A percentile compares a stretch with the other conserved stretches of the same genome.
phyloP scores from a whole-genome alignment of 2,888 invertebrate species.

The Sarcophaga carnaria region DNA sequence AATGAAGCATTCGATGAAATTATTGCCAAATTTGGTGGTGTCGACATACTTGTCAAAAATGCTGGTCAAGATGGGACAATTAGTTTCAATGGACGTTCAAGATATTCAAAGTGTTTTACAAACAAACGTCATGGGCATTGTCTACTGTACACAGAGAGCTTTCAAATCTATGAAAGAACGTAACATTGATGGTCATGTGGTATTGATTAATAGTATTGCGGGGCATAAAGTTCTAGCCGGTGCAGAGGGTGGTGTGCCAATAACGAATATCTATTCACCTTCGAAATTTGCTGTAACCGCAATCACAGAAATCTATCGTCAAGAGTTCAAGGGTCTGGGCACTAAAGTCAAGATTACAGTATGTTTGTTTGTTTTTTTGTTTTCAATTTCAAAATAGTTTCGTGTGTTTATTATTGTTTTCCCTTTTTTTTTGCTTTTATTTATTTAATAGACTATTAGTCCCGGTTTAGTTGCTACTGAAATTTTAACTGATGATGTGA shows the following conservation, averaged over 20 bases:
- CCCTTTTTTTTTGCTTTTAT: constrained; percentile 48
- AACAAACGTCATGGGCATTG: constrained; percentile 82
- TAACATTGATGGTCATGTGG: constrained; percentile 82
- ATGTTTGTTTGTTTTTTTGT: constrained; percentile 68
- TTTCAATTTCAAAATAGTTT: neutral
- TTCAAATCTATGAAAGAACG: constrained; percentile 82
- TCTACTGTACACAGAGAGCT: constrained; percentile 82
- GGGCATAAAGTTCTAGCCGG: constrained; percentile 76
- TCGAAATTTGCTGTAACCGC: constrained; percentile 80
- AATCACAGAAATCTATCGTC: constrained; percentile 78
- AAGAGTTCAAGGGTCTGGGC: constrained; percentile 77
- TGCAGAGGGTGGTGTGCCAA: constrained; percentile 55
- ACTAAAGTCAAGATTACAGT: constrained; percentile 81
- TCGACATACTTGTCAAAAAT: constrained; percentile 85
- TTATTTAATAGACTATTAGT: constrained; percentile 68
- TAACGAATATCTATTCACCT: constrained; percentile 77
- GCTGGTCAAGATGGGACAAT: constrained; percentile 81
- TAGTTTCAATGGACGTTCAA: constrained; percentile 72
- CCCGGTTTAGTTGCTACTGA: constrained; percentile 76
- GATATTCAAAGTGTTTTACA: constrained; percentile 79
- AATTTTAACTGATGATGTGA: constrained; percentile 71
- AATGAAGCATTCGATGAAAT: constrained; percentile 83
- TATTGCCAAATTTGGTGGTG: constrained; percentile 82
- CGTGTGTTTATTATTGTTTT: neutral
- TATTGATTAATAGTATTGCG: constrained; percentile 81